Base-by-base conservation (phyloP, 2,888 invertebrate genomes). In the Atethmia centrago region DNA sequence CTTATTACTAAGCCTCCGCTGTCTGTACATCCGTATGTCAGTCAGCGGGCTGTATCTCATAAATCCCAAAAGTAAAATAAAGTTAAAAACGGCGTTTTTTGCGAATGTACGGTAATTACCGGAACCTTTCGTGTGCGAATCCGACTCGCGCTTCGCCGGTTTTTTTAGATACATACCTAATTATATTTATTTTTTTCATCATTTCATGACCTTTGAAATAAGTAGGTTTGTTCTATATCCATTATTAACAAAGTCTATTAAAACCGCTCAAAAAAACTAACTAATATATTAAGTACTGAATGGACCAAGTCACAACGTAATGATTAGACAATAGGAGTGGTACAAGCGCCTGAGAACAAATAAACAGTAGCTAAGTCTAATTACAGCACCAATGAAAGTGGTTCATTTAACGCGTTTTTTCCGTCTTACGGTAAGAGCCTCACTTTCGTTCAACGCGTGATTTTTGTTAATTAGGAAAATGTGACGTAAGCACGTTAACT, bases 401-500 rank as follows among this genome's bases (percentile, higher is more conserved):
- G 53, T 76, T 61, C 67, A 63, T 55, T 79, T 66, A 66, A 36
- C 74, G 53, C 21, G n/a, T 68, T 71, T 70, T 79, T 71, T 68
- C 53, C 53, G 42, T 67, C 77, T n/a, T 80, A 66, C 64, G 59
- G 49, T 53, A 62, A 61, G 31, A 68, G 61, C 71, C 64, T 84
- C 74, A 53, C 85, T 86, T 82, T 85, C 74, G 47, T 75, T 55
- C 40, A 55, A 68, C 61, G 56, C 82, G 76, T 76, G 86, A 49
- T 70, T 83, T 78, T 81, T 40, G 55, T 68, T 84, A 77, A 86
- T 86, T 79, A 86, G 28, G 28, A 62, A 79, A 79, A 77, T 75
- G 64, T 82, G 53, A 74, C 53, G 68, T 63, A 53, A 21, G 51
- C 25, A 49, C 74, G 74, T 40, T 78, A 80, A 79, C 79, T 55